Base-by-base conservation (phyloP, 2,113 vertebrate species). In the Eulemur macaco region DNA sequence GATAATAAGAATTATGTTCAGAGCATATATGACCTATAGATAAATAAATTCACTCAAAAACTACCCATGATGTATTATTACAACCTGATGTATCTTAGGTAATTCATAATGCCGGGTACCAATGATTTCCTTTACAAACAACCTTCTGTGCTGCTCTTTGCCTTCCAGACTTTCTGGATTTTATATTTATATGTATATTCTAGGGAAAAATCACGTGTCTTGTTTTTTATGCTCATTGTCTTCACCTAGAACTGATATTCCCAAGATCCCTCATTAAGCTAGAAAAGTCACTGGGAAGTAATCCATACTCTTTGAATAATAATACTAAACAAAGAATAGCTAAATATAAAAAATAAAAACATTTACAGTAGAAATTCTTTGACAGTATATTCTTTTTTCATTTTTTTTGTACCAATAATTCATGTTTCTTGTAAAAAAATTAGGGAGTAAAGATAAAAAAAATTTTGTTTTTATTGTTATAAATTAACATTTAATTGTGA, bases 231-330 rank as follows among this genome's bases (percentile, higher is more conserved):
- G 50, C 37, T 54, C 88, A 56, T 60, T 64, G 29, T 96, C 68
- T 84, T 92, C 3, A 81, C 29, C 78, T 60, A 84, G 29, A 96
- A 94, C 64, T 89, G 86, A 63, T 71, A 93, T 86, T 94, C 91
- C 58, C 54, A 94, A 77, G 58, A 86, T 66, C 78, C 31, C 47
- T 96, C 71, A 91, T 77, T 89, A 96, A 89, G 58, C 58, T 73
- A 76, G 64, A 92, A 80, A 95, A 89, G 34, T 56, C 82, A 60
- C 69, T 31, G 56, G 29, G 39, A 86, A 91, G 31, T 88, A 92
- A 89, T 68, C 39, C 14, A 18, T 56, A 74, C 13, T 91, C 60
- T n/a, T 82, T 66, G 52, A 96, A 69, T 77, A 89, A 77, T 47
- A 93, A 80, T n/a, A 39, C 39, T 86, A 52, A 84, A 94, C 39